Conservation (phyloP, 2,113 vertebrate species). For the Trinectes maculatus region DNA sequence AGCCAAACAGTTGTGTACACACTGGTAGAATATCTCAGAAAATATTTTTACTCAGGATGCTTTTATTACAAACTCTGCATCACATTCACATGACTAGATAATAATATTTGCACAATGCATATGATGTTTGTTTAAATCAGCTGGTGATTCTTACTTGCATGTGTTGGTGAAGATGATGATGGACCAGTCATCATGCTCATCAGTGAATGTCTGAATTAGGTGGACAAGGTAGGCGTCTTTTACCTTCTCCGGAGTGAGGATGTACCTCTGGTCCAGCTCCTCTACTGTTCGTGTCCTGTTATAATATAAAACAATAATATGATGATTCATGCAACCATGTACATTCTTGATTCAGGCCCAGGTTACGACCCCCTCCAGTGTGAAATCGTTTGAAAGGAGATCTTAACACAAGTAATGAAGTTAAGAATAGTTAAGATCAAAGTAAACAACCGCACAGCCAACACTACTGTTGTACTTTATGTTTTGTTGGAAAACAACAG, state of each 20-base stretch:
- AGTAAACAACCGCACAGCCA: too few relatives aligned
- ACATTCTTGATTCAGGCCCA: not conserved
- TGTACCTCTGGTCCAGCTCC: constrained; percentile 89
- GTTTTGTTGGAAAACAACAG: too few relatives aligned
- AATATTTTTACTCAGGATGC: not conserved
- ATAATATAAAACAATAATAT: not conserved
- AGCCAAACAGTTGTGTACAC: too few relatives aligned
- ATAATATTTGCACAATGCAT: not conserved
- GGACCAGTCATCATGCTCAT: constrained; percentile 92
- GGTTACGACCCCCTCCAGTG: too few relatives aligned
- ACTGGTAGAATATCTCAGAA: too few relatives aligned
- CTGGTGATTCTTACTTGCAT: constrained; percentile 89
- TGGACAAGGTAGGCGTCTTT: constrained; percentile 95
- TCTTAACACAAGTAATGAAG: not conserved
- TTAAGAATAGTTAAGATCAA: too few relatives aligned
- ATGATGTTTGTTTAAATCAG: not conserved
- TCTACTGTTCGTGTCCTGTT: constrained; percentile 90
- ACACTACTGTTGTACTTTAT: too few relatives aligned
- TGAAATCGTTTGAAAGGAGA: too few relatives aligned
- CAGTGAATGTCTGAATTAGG: constrained; percentile 91
- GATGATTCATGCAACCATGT: not conserved
- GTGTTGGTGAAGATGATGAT: constrained; percentile 96
- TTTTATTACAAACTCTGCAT: not conserved
- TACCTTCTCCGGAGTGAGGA: constrained; percentile 91
- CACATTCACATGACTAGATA: not conserved